A percentile compares a stretch with the other conserved stretches of the same genome.
These are phyloP conservation scores for Nemotelus pantherinus DNA, from an alignment of 2,888 invertebrate species.

Conservation along the genomic window DNA sequence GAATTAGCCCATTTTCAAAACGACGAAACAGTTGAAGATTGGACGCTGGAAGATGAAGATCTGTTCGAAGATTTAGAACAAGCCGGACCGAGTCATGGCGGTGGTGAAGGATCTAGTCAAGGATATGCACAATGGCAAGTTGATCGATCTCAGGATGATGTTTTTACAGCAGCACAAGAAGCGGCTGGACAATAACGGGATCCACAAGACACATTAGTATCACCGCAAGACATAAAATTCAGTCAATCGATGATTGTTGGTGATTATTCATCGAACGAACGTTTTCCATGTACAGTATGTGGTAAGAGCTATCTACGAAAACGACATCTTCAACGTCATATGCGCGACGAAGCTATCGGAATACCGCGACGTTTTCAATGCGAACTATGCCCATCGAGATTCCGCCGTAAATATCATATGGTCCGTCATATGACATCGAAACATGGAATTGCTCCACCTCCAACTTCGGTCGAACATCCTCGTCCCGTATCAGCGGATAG, in stretches of 20 bases:
- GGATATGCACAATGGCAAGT: constrained; percentile 89
- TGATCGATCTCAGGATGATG: constrained; percentile 86
- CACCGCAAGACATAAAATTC: constrained; percentile 37
- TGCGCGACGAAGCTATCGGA: constrained; percentile 67
- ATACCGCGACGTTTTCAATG: constrained; percentile 67
- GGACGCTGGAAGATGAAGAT: constrained; percentile 83
- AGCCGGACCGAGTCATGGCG: constrained; percentile 75
- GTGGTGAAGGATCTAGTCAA: constrained; percentile 77
- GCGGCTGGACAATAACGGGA: constrained; percentile 78
- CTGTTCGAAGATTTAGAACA: constrained; percentile 77
- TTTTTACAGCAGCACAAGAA: constrained; percentile 85
- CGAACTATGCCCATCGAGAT: constrained; percentile 65
- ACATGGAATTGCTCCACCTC: constrained; percentile 61
- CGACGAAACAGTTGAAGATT: too few species aligned
- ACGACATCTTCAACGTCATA: constrained; percentile 70
- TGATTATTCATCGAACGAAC: constrained; percentile 56
- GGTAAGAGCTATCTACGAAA: constrained; percentile 70
- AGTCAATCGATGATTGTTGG: constrained; percentile 48
- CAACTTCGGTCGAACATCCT: background rate
- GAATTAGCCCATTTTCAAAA: too few species aligned
- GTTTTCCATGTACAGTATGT: constrained; percentile 68
- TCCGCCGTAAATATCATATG: constrained; percentile 67
- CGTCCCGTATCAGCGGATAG: too few species aligned
- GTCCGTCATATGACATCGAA: constrained; percentile 65
- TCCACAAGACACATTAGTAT: constrained; percentile 83